These are phyloP conservation scores for Erithacus rubecula DNA, from an alignment of 2,797 vertebrate genomes.

Conservation along the genomic window DNA sequence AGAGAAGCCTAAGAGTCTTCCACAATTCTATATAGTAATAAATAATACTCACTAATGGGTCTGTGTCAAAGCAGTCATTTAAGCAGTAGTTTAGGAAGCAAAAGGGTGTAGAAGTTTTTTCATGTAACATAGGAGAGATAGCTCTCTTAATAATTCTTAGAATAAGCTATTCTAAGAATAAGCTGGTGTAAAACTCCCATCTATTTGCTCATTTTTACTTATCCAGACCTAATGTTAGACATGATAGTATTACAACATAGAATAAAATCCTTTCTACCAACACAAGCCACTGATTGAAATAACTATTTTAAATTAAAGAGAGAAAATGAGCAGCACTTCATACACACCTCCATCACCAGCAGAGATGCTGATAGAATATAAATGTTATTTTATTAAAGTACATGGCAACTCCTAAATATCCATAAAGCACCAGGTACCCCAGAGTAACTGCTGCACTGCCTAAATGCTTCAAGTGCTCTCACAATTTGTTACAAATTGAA, in stretches of 20 bases:
- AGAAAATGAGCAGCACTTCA: neutral
- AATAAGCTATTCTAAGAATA: neutral
- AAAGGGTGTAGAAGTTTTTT: neutral
- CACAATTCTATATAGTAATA: constrained; percentile 20
- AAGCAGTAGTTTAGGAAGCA: neutral
- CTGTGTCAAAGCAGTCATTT: neutral
- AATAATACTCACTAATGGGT: neutral
- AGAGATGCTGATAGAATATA: neutral
- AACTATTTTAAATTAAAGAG: neutral
- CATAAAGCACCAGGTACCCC: neutral
- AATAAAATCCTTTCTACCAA: neutral
- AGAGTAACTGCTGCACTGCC: neutral
- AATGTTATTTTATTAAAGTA: neutral
- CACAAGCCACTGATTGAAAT: neutral
- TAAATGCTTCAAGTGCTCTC: neutral
- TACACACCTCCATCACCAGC: neutral
- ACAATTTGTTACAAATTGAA: neutral
- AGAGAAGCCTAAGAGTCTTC: neutral
- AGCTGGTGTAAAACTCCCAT: neutral
- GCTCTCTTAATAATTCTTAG: no score
- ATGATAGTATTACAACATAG: neutral
- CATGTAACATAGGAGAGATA: neutral
- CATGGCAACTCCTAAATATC: neutral
- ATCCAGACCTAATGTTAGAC: neutral
- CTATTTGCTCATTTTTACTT: neutral